Percentiles rank a stretch among this genome's conserved stretches.
phyloP scores from a whole-genome alignment of 2,888 invertebrate species.

The Petrolisthes manimaculis region DNA sequence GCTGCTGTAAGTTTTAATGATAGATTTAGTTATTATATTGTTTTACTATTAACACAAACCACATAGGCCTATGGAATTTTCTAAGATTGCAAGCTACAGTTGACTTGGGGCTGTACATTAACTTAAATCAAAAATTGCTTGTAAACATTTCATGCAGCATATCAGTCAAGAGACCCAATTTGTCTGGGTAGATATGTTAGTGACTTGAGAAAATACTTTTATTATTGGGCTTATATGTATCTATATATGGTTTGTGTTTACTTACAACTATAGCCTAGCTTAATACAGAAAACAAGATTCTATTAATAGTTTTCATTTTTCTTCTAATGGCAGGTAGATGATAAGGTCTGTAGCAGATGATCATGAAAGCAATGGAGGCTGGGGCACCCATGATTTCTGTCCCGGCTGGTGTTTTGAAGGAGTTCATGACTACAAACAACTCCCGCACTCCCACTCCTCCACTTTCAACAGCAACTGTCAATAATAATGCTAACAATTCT shows the following conservation, averaged over 20 bases:
- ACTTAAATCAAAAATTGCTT: too few species aligned
- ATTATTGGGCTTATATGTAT: slow-evolving; percentile 19
- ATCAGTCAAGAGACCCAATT: too few species aligned
- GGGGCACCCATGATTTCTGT: slow-evolving; percentile 60
- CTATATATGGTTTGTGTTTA: not conserved
- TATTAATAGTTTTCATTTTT: not conserved
- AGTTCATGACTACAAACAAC: slow-evolving; percentile 49
- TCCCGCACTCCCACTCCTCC: slow-evolving; percentile 42
- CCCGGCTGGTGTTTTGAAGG: slow-evolving; percentile 57
- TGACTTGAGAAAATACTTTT: not conserved
- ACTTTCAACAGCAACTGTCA: not conserved
- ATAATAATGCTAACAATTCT: not conserved
- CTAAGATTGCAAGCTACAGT: too few species aligned
- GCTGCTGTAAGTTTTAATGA: too few species aligned
- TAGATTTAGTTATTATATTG: too few species aligned
- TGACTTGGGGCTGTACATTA: too few species aligned
- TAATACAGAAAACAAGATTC: too few species aligned
- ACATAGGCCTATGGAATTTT: too few species aligned
- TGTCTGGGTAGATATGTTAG: too few species aligned
- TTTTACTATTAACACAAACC: too few species aligned
- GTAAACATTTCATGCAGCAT: too few species aligned
- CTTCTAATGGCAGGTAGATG: not conserved
- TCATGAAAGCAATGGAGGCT: slow-evolving; percentile 51
- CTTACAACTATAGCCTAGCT: not conserved
- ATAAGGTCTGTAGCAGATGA: not conserved